Percentiles rank a stretch among this genome's conserved stretches.
These are phyloP conservation scores for Pelecanus crispus DNA, from an alignment of 2,113 vertebrate genomes.

Conservation along the genomic window DNA sequence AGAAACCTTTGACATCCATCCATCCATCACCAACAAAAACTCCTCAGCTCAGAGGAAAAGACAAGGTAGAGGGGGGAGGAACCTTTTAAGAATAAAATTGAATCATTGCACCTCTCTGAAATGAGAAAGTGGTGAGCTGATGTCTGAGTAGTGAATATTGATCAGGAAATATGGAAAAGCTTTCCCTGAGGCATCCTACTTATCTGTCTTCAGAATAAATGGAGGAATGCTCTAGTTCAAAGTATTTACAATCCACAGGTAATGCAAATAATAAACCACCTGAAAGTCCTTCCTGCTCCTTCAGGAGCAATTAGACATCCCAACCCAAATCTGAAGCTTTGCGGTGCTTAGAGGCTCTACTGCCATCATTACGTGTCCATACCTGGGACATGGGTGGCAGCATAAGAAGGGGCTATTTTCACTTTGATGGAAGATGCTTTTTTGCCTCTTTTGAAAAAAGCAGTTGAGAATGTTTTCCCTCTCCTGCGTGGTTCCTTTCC, in stretches of 20 bases:
- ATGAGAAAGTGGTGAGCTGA: conserved; percentile 46
- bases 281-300: background rate
- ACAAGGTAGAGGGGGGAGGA: background rate
- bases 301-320: background rate
- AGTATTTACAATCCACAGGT: conserved; percentile 11
- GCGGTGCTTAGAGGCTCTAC: background rate
- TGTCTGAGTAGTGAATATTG: conserved; percentile 59
- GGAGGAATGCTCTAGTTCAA: conserved; percentile 24
- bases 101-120: conserved; percentile 47
- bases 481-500: background rate
- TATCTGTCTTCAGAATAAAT: conserved; percentile 44
- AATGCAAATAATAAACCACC: conserved; percentile 29
- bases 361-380: background rate
- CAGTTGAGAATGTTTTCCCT: background rate
- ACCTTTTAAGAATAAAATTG: conserved; percentile 26
- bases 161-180: conserved; percentile 50
- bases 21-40: conserved; percentile 49
- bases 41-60: background rate
- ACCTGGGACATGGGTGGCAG: background rate
- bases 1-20: conserved; percentile 42
- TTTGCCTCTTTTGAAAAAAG: background rate
- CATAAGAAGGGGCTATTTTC: background rate
- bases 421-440: background rate
- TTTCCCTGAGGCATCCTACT: conserved; percentile 49
- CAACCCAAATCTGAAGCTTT: background rate